Conservation (phyloP, 2,888 invertebrate species). For the Cristatella mucedo region DNA sequence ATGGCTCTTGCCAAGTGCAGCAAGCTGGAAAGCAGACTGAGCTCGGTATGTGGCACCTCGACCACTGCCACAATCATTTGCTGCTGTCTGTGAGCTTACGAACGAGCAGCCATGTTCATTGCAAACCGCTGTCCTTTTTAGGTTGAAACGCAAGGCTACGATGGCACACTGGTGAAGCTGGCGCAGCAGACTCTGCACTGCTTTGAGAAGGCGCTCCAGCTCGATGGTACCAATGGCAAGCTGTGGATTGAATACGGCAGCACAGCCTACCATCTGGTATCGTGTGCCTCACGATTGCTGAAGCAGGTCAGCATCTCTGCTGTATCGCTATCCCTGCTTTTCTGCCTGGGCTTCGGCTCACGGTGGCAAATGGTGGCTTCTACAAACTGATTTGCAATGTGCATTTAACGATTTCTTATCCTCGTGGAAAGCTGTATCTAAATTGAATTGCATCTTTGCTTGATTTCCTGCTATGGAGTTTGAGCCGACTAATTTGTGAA, state of each 20-base stretch:
- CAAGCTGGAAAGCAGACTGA: conserved; percentile 61
- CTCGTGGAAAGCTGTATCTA: background rate
- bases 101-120: no score
- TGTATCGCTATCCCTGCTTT: no score
- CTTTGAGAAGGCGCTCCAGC: conserved; percentile 59
- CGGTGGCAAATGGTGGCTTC: no score
- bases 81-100: no score
- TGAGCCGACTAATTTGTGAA: no score
- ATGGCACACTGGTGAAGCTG: background rate
- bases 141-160: conserved; percentile 9
- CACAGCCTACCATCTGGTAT: conserved; percentile 73
- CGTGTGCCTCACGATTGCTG: conserved; percentile 68
- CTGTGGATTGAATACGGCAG: conserved; percentile 81
- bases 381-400: no score
- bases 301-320: conserved; percentile 61
- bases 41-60: conserved; percentile 47
- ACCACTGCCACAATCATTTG: background rate
- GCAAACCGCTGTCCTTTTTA: background rate
- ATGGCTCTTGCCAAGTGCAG: conserved; percentile 53
- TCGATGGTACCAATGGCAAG: conserved; percentile 51
- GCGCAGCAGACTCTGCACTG: conserved; percentile 55
- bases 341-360: no score
- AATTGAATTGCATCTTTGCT: no score
- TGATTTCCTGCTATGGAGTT: no score
- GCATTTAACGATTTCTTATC: background rate